A percentile compares a stretch with the other conserved stretches of the same genome.
phyloP scores from a whole-genome alignment of 2,888 invertebrate species.

The Octodonta nipae region DNA sequence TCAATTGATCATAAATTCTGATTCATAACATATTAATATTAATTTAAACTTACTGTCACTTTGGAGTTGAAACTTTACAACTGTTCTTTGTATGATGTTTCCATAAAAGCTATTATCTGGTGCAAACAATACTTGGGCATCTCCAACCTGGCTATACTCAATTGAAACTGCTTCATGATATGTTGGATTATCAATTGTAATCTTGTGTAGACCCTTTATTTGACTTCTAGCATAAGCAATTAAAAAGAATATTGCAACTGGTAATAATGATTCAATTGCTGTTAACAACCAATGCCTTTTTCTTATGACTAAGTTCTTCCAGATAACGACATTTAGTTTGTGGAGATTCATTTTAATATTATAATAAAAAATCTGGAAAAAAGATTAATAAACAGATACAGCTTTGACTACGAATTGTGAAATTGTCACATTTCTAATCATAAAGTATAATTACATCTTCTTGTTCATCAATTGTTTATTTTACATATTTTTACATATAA shows the following conservation, averaged over 20 bases:
- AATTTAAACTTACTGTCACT: slow-evolving; percentile 25
- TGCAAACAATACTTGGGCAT: slow-evolving; percentile 22
- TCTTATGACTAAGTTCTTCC: slow-evolving; percentile 30
- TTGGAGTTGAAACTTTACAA: slow-evolving; percentile 22
- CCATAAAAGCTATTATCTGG: slow-evolving; percentile 24
- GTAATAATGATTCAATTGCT: slow-evolving; percentile 26
- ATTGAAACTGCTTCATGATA: slow-evolving; percentile 16
- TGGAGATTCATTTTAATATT: slow-evolving; percentile 6
- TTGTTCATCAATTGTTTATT: too few relatives aligned
- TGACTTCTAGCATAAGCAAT: slow-evolving; percentile 30
- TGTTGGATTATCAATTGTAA: slow-evolving; percentile 21
- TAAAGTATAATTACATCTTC: too few relatives aligned
- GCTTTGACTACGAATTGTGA: too few relatives aligned
- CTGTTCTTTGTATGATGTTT: slow-evolving; percentile 24
- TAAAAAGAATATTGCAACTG: slow-evolving; percentile 28
- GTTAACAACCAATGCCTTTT: slow-evolving; percentile 30
- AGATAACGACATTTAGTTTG: slow-evolving; percentile 26
- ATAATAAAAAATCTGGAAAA: too few relatives aligned
- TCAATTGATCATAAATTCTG: too few relatives aligned
- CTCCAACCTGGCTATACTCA: slow-evolving; percentile 8
- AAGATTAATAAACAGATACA: too few relatives aligned
- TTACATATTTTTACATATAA: too few relatives aligned
- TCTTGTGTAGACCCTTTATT: slow-evolving; percentile 26
- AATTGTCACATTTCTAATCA: too few relatives aligned
- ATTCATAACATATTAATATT: neutral